phyloP scores from a whole-genome alignment of 1,140 invertebrate genomes.

The Tetragnatha versicolor region DNA sequence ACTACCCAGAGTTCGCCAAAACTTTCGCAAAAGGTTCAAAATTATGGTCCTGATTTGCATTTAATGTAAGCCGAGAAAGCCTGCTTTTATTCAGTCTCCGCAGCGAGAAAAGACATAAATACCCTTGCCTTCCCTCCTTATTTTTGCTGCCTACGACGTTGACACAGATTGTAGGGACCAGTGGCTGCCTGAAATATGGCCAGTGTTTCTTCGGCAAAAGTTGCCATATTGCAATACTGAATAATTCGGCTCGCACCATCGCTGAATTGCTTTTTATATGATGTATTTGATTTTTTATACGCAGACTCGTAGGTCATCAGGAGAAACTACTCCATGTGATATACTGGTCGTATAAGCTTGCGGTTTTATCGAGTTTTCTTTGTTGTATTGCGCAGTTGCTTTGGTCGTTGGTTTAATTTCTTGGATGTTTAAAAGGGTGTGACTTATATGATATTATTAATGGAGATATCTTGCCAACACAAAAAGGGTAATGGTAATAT shows the following conservation, averaged over 20 bases:
- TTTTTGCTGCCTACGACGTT: background rate
- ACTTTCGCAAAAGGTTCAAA: too few relatives aligned
- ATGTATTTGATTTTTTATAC: background rate
- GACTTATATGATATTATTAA: too few relatives aligned
- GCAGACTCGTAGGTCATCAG: background rate
- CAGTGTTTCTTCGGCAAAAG: slow-evolving; percentile 3
- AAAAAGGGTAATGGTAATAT: too few relatives aligned
- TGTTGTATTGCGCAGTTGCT: background rate
- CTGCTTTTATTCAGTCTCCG: background rate
- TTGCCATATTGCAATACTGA: slow-evolving; percentile 6
- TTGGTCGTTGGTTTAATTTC: background rate
- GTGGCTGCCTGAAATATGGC: slow-evolving; percentile 3
- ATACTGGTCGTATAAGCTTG: background rate
- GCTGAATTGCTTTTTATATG: slow-evolving; percentile 10
- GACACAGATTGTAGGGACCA: slow-evolving; percentile 5
- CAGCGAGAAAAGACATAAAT: background rate
- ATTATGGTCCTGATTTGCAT: slow-evolving; percentile 7
- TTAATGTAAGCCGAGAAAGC: slow-evolving; percentile 5
- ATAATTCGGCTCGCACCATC: background rate
- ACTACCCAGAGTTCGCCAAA: too few relatives aligned
- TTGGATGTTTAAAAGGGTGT: too few relatives aligned
- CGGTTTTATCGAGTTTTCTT: slow-evolving; percentile 10
- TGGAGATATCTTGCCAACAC: too few relatives aligned
- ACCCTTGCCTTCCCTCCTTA: background rate
- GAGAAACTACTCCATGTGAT: slow-evolving; percentile 2